These are phyloP conservation scores for Syngnathus floridae DNA, from an alignment of 2,113 vertebrate genomes.

Conservation along the genomic window DNA sequence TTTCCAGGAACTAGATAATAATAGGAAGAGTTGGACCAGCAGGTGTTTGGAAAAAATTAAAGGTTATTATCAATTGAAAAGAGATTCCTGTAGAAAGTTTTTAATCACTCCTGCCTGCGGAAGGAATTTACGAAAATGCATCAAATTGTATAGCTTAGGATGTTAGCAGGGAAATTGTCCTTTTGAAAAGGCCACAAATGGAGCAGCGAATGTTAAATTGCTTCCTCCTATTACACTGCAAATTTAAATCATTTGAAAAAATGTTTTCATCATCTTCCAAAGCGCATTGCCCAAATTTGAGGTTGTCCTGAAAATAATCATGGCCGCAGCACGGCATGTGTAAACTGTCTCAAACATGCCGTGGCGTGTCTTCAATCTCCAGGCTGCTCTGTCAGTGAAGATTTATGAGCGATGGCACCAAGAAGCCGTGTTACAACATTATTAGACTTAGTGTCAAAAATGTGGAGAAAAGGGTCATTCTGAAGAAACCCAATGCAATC, in stretches of 20 bases:
- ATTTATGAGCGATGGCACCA: slow-evolving; percentile 30
- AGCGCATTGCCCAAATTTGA: slow-evolving; percentile 11
- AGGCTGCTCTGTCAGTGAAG: slow-evolving; percentile 21
- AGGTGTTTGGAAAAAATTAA: slow-evolving; percentile 31
- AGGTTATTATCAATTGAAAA: slow-evolving; percentile 12
- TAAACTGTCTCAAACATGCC: slow-evolving; percentile 39
- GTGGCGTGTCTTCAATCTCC: slow-evolving; percentile 28
- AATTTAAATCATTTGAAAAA: slow-evolving; percentile 21
- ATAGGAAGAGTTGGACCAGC: slow-evolving; percentile 28
- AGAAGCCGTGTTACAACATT: slow-evolving; percentile 23
- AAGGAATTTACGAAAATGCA: slow-evolving; percentile 24
- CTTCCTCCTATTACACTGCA: slow-evolving; percentile 28
- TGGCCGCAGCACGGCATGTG: slow-evolving; percentile 18
- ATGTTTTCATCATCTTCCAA: slow-evolving; percentile 3
- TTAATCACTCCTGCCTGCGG: slow-evolving; percentile 8
- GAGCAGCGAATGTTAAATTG: slow-evolving; percentile 22
- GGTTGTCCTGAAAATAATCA: slow-evolving; percentile 33
- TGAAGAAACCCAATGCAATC: not conserved
- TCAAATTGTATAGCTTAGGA: slow-evolving; percentile 5
- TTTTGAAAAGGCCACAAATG: slow-evolving; percentile 7
- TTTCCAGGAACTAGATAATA: slow-evolving; percentile 36
- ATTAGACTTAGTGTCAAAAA: slow-evolving; percentile 18
- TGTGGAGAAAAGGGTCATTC: not conserved
- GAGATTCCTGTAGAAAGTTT: slow-evolving; percentile 20
- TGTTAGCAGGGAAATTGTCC: not conserved